Evolutionary conservation across 1,140 invertebrate species (phyloP).

Genomic region (Drosophila santomea): DNA sequence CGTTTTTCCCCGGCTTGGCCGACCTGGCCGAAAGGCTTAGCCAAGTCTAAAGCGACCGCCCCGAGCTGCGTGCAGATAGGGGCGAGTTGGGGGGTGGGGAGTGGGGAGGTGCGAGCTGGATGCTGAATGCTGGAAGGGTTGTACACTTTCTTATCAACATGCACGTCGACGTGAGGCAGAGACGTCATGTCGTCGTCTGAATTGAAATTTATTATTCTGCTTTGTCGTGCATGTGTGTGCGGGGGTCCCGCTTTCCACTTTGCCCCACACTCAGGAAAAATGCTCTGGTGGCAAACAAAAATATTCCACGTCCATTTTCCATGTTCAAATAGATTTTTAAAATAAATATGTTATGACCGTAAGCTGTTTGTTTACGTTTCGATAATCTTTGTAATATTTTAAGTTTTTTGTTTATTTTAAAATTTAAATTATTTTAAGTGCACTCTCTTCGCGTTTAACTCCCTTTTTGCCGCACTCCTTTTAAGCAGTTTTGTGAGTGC

Average conservation of each 20-base stretch:
- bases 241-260: constrained; percentile 1
- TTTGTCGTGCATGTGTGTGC: constrained; percentile 72
- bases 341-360: not conserved
- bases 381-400: not conserved
- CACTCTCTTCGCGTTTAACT: not conserved
- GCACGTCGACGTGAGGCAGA: constrained; percentile 57
- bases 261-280: not conserved
- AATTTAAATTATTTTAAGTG: not conserved
- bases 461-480: not conserved
- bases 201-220: constrained; percentile 83
- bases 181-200: constrained; percentile 70
- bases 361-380: not conserved
- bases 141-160: constrained; percentile 70
- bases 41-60: constrained; percentile 34
- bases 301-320: too few relatives aligned
- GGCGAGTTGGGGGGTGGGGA: not conserved
- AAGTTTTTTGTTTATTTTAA: not conserved
- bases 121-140: constrained; percentile 32
- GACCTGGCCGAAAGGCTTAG: constrained; percentile 43
- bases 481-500: constrained; percentile 40
- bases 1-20: constrained; percentile 23
- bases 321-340: not conserved
- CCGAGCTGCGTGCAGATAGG: constrained; percentile 1
- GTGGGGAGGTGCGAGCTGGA: not conserved
- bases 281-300: not conserved